Percentiles rank a stretch among this genome's conserved stretches.
phyloP scores from a whole-genome alignment of 23 tunicate species.

The Trididemnum miniatum region DNA sequence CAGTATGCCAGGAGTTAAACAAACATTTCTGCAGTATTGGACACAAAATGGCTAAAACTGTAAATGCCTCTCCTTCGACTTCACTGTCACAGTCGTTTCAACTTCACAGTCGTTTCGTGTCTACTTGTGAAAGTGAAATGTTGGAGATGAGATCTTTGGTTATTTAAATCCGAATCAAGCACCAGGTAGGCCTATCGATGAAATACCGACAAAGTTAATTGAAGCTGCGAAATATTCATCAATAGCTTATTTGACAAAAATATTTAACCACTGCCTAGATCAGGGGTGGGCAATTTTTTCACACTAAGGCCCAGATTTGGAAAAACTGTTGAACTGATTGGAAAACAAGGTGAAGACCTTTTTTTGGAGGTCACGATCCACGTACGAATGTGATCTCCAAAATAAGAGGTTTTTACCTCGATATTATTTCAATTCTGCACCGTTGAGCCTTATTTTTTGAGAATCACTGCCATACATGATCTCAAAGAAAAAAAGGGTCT shows the following conservation, averaged over 20 bases:
- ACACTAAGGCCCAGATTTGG: no score
- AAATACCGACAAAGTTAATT: background rate
- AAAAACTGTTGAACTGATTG: no score
- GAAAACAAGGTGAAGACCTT: no score
- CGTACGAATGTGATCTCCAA: no score
- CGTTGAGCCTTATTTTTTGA: no score
- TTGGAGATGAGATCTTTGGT: background rate
- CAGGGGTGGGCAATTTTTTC: no score
- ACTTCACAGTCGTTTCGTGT: background rate
- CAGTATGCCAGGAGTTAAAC: background rate
- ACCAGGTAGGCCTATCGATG: background rate
- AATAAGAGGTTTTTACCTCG: no score
- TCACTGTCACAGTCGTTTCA: background rate
- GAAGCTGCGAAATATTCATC: background rate
- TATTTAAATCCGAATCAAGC: background rate
- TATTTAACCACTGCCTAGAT: background rate
- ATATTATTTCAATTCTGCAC: no score
- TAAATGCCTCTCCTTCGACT: background rate
- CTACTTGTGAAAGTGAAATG: background rate
- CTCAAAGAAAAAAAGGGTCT: no score
- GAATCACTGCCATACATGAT: no score
- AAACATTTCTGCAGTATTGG: background rate
- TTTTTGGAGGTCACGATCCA: no score
- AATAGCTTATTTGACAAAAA: background rate
- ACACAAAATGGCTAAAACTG: background rate